Base-by-base conservation (phyloP, 2,113 vertebrate genomes). In the Centropus unirufus region DNA sequence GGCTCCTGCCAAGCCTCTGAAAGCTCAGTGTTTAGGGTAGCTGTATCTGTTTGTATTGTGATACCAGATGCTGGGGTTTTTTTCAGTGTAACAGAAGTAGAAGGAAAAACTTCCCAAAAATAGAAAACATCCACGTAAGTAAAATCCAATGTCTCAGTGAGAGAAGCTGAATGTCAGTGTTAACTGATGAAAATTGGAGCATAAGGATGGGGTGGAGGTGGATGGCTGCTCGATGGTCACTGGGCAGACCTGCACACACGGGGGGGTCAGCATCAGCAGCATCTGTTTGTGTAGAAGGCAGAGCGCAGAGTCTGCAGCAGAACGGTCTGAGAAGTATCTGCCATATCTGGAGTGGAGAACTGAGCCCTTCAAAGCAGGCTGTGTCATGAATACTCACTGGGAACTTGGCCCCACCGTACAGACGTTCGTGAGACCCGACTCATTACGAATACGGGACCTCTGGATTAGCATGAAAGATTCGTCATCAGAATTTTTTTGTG, bases 1-100 rank as follows among this genome's bases (percentile, higher is more conserved):
- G 68, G 77, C 78, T 89, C 87, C 93, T 96, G 95, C 97, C 94
- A 96, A 96, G 89, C 78, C 90, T 90, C 92, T 62, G 93, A 46
- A 39, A 92, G 95, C 89, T 67, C 75, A 0, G 32, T 44, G 61
- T 89, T 96, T 54, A 34, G 92, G 85, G 72, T 30, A 83, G 84
- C 79, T 24, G 0, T 82, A 29, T 68, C 90, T 94, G 52, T 81
- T 96, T 89, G 88, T 77, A 30, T 95, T 49, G 75, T 44, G 59
- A 86, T 72, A 90, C 54, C 92, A 96, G 92, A 92, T 87, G 84
- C 89, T 72, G 87, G 2, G 5, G 73, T 44, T 46, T 79, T 68
- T 64, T 58, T 58, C 77, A 62, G 44, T 3, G 55, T 5, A 76
- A 59, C 52, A 66, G 84, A 23, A 93, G 84, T 1, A 69, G 75